Evolutionary conservation across 1,140 invertebrate genomes (phyloP).

Genomic region (Mesaphorura yosii): DNA sequence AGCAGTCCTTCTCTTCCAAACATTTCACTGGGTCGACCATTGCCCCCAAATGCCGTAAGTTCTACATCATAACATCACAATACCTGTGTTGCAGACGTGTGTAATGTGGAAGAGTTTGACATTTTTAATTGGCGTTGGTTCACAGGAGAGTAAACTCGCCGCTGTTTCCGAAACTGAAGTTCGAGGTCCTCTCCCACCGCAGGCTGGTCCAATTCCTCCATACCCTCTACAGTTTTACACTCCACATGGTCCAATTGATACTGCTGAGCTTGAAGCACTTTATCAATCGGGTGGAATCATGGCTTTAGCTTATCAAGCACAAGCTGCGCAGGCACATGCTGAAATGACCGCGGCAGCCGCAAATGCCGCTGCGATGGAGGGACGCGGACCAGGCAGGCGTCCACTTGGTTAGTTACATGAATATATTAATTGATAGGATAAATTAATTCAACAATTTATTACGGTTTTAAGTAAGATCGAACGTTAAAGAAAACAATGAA

Average conservation of each 20-base stretch:
- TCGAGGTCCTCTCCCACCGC: slow-evolving; percentile 53
- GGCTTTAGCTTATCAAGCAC: slow-evolving; percentile 19
- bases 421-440: no score
- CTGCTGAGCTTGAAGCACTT: slow-evolving; percentile 23
- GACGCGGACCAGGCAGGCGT: slow-evolving; percentile 41
- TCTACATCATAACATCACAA: not conserved
- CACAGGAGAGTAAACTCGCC: slow-evolving; percentile 40
- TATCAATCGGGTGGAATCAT: slow-evolving; percentile 27
- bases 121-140: no score
- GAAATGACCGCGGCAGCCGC: not conserved
- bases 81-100: no score
- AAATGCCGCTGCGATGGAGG: not conserved
- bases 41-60: slow-evolving; percentile 35
- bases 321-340: slow-evolving; percentile 11
- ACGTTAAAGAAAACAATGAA: no score
- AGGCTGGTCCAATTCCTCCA: slow-evolving; percentile 54
- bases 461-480: no score
- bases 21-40: slow-evolving; percentile 78
- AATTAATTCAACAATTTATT: no score
- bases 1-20: slow-evolving; percentile 92
- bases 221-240: slow-evolving; percentile 63
- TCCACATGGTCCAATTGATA: slow-evolving; percentile 36
- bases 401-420: no score
- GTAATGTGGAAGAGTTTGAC: no score
- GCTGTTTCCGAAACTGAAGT: slow-evolving; percentile 66